phyloP scores from a whole-genome alignment of 2,888 invertebrate genomes.

The Caenorhabditis panamensis region DNA sequence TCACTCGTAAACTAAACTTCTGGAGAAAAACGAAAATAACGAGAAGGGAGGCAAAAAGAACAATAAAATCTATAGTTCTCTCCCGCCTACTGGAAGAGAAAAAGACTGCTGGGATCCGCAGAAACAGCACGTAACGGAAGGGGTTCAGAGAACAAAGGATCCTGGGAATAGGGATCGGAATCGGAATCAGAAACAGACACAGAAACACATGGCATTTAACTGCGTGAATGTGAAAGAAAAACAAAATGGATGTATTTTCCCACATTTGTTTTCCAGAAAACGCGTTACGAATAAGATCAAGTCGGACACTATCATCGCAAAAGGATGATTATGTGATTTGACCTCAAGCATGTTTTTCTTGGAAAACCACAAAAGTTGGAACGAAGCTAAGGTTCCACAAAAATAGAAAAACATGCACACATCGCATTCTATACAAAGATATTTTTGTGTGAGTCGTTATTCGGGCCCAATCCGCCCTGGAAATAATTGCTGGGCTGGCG shows the following conservation, averaged over 20 bases:
- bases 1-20: conserved; percentile 36
- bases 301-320: neutral
- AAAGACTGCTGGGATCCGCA: neutral
- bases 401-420: conserved; percentile 1
- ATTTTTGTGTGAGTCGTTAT: conserved; percentile 1
- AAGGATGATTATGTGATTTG: neutral
- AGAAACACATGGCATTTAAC: conserved; percentile 45
- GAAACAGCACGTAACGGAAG: neutral
- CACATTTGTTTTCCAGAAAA: neutral
- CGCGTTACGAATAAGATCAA: neutral
- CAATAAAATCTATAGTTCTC: conserved; percentile 42
- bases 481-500: conserved; percentile 39
- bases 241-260: conserved; percentile 9
- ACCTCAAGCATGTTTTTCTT: neutral
- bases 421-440: conserved; percentile 9
- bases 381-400: neutral
- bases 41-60: conserved; percentile 29
- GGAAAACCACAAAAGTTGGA: neutral
- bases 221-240: conserved; percentile 12
- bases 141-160: neutral
- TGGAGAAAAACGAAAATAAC: conserved; percentile 26
- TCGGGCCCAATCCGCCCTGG: neutral
- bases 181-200: neutral
- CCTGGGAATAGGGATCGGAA: neutral
- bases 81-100: conserved; percentile 9